Conservation (phyloP, 2,113 vertebrate species). For the Anoplopoma fimbria region DNA sequence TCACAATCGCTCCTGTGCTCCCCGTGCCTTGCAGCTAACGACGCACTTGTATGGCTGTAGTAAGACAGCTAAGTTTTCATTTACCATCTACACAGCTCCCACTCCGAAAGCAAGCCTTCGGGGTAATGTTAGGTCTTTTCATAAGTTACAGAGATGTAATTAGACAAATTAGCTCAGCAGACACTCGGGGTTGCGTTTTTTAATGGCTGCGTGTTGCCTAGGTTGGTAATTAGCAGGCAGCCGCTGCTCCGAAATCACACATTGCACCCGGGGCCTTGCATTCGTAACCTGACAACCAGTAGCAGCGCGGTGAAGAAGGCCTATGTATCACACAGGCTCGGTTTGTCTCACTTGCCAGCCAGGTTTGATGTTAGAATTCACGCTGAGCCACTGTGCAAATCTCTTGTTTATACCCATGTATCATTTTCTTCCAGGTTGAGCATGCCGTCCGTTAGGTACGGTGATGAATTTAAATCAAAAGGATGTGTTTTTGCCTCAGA, state of each 20-base stretch:
- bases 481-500: slow-evolving; percentile 71
- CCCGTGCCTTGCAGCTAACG: slow-evolving; percentile 56
- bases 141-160: slow-evolving; percentile 83
- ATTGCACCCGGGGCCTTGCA: slow-evolving; percentile 74
- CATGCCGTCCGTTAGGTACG: slow-evolving; percentile 32
- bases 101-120: slow-evolving; percentile 70
- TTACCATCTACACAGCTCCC: slow-evolving; percentile 65
- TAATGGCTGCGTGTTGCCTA: slow-evolving; percentile 79
- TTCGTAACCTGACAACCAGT: slow-evolving; percentile 79
- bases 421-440: slow-evolving; percentile 61
- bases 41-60: slow-evolving; percentile 40
- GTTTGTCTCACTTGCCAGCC: slow-evolving; percentile 70
- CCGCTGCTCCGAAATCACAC: slow-evolving; percentile 76
- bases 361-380: slow-evolving; percentile 73
- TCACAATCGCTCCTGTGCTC: slow-evolving; percentile 33
- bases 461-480: slow-evolving; percentile 71
- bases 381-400: slow-evolving; percentile 62
- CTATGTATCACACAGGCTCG: slow-evolving; percentile 73
- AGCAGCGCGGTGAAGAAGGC: slow-evolving; percentile 74
- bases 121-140: slow-evolving; percentile 81
- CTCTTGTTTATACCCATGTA: slow-evolving; percentile 61
- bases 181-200: slow-evolving; percentile 78
- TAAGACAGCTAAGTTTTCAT: slow-evolving; percentile 71
- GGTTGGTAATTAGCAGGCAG: slow-evolving; percentile 82
- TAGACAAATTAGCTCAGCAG: slow-evolving; percentile 83